Evolutionary conservation across 2,797 vertebrate genomes (phyloP).

Genomic region (Calcarius lapponicus): DNA sequence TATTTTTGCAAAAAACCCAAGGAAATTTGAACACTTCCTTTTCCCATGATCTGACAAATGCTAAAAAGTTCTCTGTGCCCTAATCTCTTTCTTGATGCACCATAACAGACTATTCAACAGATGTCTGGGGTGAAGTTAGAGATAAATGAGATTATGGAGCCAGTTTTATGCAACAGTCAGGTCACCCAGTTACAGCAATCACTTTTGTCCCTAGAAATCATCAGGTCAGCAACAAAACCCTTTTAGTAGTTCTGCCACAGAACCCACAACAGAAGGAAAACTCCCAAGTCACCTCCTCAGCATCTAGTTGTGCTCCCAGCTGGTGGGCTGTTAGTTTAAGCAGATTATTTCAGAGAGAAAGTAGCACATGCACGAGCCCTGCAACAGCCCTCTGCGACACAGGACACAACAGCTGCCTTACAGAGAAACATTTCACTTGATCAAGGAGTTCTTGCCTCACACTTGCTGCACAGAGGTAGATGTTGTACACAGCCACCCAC

Average conservation of each 20-base stretch:
- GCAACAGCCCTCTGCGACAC: neutral
- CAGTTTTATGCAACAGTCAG: neutral
- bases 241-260: neutral
- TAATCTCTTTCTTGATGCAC: neutral
- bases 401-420: neutral
- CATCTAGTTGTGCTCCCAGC: neutral
- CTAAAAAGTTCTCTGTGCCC: neutral
- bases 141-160: neutral
- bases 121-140: neutral
- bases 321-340: neutral
- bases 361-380: neutral
- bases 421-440: neutral
- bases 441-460: neutral
- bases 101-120: neutral
- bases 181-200: neutral
- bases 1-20: neutral
- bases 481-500: neutral
- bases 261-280: neutral
- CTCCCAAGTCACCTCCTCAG: neutral
- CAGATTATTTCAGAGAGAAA: neutral
- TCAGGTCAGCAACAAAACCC: neutral
- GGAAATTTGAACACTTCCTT: neutral
- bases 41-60: neutral
- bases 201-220: neutral
- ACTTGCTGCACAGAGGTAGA: rapidly evolving